Percentiles rank a stretch among this genome's conserved stretches.
phyloP scores from a whole-genome alignment of 2,888 invertebrate species.

The Aphelenchoides bicaudatus region DNA sequence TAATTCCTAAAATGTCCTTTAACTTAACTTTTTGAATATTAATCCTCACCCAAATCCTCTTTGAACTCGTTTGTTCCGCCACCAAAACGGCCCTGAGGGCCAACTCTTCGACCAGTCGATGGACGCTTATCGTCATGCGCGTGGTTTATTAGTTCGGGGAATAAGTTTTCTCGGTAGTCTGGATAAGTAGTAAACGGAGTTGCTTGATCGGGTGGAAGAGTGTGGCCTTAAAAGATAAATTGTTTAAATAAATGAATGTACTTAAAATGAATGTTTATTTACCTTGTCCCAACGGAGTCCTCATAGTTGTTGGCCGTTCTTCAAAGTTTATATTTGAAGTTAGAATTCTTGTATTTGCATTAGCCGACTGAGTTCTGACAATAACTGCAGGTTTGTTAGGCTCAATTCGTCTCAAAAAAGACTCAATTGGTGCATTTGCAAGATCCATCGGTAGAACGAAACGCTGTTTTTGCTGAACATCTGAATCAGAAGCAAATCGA shows the following conservation, averaged over 20 bases:
- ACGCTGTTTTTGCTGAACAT: not conserved
- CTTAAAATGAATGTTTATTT: not conserved
- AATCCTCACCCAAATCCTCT: slow-evolving; percentile 28
- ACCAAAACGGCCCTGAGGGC: slow-evolving; percentile 28
- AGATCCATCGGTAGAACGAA: slow-evolving; percentile 21
- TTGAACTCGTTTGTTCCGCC: slow-evolving; percentile 32
- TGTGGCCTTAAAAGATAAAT: slow-evolving; percentile 6
- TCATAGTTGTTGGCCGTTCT: not conserved
- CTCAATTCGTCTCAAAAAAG: not conserved
- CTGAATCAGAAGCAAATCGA: slow-evolving; percentile 15
- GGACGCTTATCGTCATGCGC: slow-evolving; percentile 29
- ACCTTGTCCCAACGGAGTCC: slow-evolving; percentile 7
- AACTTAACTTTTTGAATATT: no score
- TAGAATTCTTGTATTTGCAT: slow-evolving; percentile 9
- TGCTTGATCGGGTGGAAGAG: not conserved
- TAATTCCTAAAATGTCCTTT: no score
- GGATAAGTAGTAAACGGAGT: slow-evolving; percentile 26
- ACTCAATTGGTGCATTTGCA: slow-evolving; percentile 18
- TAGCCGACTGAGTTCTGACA: slow-evolving; percentile 5
- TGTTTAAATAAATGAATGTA: not conserved
- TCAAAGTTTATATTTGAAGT: not conserved
- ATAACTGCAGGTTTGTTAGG: not conserved
- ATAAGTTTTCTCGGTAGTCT: slow-evolving; percentile 17
- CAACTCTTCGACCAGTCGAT: slow-evolving; percentile 26
- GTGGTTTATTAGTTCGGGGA: slow-evolving; percentile 24